Evolutionary conservation across 2,888 invertebrate species (phyloP).

Genomic region (Pandemis corylana): DNA sequence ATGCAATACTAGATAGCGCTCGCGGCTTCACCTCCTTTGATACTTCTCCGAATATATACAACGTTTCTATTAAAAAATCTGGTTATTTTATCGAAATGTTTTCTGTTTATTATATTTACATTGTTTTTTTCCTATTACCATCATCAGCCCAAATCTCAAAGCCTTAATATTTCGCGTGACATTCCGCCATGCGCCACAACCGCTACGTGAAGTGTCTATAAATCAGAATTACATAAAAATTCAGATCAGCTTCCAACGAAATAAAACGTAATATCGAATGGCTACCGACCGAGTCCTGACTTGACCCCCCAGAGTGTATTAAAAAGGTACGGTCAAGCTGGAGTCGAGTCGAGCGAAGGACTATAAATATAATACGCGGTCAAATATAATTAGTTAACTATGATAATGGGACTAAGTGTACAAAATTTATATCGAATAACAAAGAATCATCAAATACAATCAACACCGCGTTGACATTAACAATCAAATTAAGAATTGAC

Average conservation of each 20-base stretch:
- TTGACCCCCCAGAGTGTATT: slow-evolving; percentile 27
- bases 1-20: too few species aligned
- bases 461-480: too few species aligned
- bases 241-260: slow-evolving; percentile 18
- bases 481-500: too few species aligned
- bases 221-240: slow-evolving; percentile 23
- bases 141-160: neutral
- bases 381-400: too few species aligned
- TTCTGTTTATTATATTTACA: too few species aligned
- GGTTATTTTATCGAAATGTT: too few species aligned
- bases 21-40: too few species aligned
- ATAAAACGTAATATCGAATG: slow-evolving; percentile 26
- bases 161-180: neutral
- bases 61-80: too few species aligned
- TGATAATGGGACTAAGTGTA: too few species aligned
- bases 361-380: neutral
- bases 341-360: neutral
- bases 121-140: neutral
- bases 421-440: too few species aligned
- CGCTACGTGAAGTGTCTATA: slow-evolving; percentile 7
- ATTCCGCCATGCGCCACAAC: neutral
- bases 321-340: slow-evolving; percentile 18
- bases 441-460: too few species aligned
- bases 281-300: slow-evolving; percentile 18
- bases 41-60: too few species aligned